phyloP scores from a whole-genome alignment of 2,113 vertebrate genomes.

The Taxidea taxus region DNA sequence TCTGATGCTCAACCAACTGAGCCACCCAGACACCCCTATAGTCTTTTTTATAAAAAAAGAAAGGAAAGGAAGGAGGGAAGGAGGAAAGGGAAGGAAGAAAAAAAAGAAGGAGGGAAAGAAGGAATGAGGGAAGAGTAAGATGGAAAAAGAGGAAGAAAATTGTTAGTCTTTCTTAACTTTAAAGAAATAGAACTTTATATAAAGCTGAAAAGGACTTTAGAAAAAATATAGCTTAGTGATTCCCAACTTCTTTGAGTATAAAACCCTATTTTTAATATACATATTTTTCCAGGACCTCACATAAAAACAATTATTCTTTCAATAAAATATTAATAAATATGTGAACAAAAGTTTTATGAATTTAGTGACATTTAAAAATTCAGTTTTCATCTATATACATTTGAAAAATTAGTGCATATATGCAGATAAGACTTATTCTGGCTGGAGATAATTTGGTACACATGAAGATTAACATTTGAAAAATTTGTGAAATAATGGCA shows the following conservation, averaged over 20 bases:
- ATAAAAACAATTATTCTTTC: background rate
- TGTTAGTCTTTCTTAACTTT: background rate
- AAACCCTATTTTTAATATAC: background rate
- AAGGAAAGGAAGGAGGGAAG: fast-evolving
- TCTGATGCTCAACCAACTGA: background rate
- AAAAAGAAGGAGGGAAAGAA: background rate
- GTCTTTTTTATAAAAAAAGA: background rate
- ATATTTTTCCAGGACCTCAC: background rate
- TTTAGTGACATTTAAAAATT: constrained; percentile 4
- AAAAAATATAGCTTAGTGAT: background rate
- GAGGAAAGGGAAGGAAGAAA: background rate
- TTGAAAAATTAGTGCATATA: background rate
- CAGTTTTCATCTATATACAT: background rate
- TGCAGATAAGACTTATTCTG: background rate
- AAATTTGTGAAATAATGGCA: background rate
- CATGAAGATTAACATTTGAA: background rate
- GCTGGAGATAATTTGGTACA: background rate
- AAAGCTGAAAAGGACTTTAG: background rate
- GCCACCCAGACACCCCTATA: background rate
- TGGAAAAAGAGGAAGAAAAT: background rate
- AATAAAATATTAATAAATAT: background rate
- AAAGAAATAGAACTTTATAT: background rate
- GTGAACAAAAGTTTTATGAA: background rate
- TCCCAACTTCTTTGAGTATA: background rate
- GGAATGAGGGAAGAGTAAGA: background rate